Evolutionary conservation across 2,888 invertebrate species (phyloP).

Genomic region (Trachelus iudaicus): DNA sequence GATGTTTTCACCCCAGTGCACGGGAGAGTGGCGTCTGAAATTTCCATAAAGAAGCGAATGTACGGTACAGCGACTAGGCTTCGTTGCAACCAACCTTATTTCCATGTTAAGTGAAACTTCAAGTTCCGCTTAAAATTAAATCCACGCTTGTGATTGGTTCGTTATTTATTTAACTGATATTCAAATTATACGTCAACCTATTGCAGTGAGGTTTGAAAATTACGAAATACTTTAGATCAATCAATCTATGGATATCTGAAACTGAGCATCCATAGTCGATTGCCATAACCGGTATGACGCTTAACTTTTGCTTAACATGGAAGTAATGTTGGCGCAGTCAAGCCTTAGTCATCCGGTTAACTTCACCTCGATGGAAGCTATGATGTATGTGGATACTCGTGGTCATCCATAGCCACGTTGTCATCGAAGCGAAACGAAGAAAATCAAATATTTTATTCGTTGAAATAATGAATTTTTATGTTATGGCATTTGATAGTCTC

Average conservation of each 20-base stretch:
- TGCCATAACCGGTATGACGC: neutral
- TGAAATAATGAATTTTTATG: too few species aligned
- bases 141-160: neutral
- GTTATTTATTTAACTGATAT: neutral
- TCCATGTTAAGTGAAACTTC: neutral
- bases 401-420: neutral
- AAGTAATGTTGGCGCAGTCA: neutral
- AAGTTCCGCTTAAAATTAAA: neutral
- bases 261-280: neutral
- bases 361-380: neutral
- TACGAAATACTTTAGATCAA: neutral
- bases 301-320: neutral
- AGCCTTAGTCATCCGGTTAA: neutral
- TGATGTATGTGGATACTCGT: neutral
- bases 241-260: neutral
- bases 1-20: neutral
- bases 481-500: too few species aligned
- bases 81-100: neutral
- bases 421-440: neutral
- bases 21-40: neutral
- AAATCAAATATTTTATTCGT: neutral
- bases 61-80: neutral
- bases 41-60: neutral
- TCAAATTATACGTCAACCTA: neutral
- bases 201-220: neutral